Percentiles rank a stretch among this genome's conserved stretches.
These are phyloP conservation scores for Melinaea marsaeus DNA, from an alignment of 2,888 invertebrate species.

Conservation along the genomic window DNA sequence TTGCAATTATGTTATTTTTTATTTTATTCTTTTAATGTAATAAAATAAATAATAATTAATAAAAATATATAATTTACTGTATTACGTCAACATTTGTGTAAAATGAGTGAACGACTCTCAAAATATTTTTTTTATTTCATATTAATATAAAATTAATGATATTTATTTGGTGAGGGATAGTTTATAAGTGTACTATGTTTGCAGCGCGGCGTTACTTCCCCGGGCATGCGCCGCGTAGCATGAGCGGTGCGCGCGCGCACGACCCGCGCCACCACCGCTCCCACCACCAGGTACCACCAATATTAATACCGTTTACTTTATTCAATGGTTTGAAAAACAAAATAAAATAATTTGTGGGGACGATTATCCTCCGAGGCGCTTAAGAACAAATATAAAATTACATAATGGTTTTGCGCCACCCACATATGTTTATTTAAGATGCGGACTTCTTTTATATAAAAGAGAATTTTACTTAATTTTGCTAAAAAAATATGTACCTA, in stretches of 20 bases:
- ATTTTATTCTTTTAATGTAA: too few relatives aligned
- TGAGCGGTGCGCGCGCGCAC: constrained; percentile 74
- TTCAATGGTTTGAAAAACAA: not conserved
- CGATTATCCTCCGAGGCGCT: constrained; percentile 32
- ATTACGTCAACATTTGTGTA: too few relatives aligned
- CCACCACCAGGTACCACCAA: constrained; percentile 53
- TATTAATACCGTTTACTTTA: not conserved
- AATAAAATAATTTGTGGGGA: constrained; percentile 35
- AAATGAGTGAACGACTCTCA: too few relatives aligned
- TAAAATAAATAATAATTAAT: too few relatives aligned
- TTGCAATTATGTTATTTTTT: too few relatives aligned
- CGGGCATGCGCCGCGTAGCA: constrained; percentile 69
- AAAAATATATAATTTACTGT: too few relatives aligned
- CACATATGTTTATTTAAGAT: constrained; percentile 32
- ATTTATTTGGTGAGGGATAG: not conserved
- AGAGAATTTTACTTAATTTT: not conserved
- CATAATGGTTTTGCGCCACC: constrained; percentile 38
- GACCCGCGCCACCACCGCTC: constrained; percentile 68
- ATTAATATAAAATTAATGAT: not conserved
- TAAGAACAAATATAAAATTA: constrained; percentile 32
- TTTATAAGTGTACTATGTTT: constrained; percentile 9
- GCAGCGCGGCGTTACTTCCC: constrained; percentile 55
- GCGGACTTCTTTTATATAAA: constrained; percentile 15
- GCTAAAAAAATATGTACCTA: too few relatives aligned
- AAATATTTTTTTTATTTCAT: not conserved